Evolutionary conservation across 2,888 invertebrate genomes (phyloP), one percentile per base, ranked within the genome.

Genomic region (Polydrusus pterygomalis): DNA sequence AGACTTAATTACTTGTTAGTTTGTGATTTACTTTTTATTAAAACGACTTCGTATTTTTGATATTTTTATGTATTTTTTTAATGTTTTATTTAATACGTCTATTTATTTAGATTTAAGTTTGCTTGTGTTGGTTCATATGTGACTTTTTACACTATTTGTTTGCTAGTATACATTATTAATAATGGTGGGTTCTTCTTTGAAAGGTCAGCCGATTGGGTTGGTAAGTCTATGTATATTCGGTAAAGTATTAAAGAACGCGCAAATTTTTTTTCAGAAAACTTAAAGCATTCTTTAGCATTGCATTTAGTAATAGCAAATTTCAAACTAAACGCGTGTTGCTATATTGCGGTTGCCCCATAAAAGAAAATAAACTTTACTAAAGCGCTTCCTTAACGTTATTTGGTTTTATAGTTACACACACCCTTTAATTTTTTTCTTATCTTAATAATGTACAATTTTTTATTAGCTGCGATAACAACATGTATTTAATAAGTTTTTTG

Each of bases 11-110:
- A 71, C 49, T 71, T 77, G 63, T 80, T 75, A 77, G 73, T 78
- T 78, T 82, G 82, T 82, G 80, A 81, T 83, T 83, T 79, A 79
- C 62, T 77, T 76, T 81, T 77, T 54, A 73, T 70, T 67, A 77
- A 77, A 70, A 79, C 78, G 77, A 80, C 78, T 79, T 81, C 84
- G 85, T 86, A 85, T 86, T 87, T 87, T 86, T 86, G 84, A 85
- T 86, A 86, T 83, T 82, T 83, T 78, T 74, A 68, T 74, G 81
- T 84, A 81, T 81, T 84, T 83, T 82, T 83, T 82, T 80, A 80
- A 78, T 72, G 78, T 77, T 82, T 83, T 83, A 81, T 84, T 84
- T 83, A 81, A 83, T 79, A 67, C 72, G 67, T 43, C 65, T 83
- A 84, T 84, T 86, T 86, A 86, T 85, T 86, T 86, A 85, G 84